Base-by-base conservation (phyloP, 2,888 invertebrate genomes). In the Polylopha cassiicola region DNA sequence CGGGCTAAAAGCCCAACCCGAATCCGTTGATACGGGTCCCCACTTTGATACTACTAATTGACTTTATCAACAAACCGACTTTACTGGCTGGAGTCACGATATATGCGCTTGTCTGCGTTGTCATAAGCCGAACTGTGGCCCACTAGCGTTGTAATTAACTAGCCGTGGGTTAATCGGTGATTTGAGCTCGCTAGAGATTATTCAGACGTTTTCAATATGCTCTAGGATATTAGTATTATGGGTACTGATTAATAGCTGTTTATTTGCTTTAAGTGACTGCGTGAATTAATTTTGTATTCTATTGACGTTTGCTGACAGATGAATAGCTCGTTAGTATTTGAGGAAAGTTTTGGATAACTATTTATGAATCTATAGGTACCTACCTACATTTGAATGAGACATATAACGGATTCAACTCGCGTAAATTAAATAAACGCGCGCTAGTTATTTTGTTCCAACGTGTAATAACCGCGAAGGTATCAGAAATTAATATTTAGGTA, bases 1-100 rank as follows among this genome's bases (percentile, higher is more conserved):
- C 63, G 54, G 67, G 62, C 56, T 20, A 29, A 29, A 28, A 30
- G 39, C 39, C 18, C 29, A 23, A 29, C 73, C 66, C 62, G 66
- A 71, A 75, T 77, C 77, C 70, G 66, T 73, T 78, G 77, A 80
- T 82, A 76, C 74, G 69, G 73, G 79, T 74, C 78, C 74, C 80
- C 72, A 73, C 80, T 84, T 75, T 78, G 84, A 82, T 81, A 80
- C 74, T 69, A 69, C 82, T 85, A 85, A 85, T 85, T 85, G 85
- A 82, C 85, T 84, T 84, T 85, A 85, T 85, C 85, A 85, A 84
- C 85, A 85, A 82, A 84, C 81, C 65, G 77, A 82, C 76, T 81
- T 85, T 82, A 85, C 81, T 77, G 82, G 78, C 73, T 65, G 61
- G 62, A 82, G 82, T 82, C 84, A 85, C 85, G 85, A 85, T 78